Evolutionary conservation across 2,797 vertebrate genomes (phyloP), one percentile per base, ranked within the genome.

Genomic region (Gila robusta): DNA sequence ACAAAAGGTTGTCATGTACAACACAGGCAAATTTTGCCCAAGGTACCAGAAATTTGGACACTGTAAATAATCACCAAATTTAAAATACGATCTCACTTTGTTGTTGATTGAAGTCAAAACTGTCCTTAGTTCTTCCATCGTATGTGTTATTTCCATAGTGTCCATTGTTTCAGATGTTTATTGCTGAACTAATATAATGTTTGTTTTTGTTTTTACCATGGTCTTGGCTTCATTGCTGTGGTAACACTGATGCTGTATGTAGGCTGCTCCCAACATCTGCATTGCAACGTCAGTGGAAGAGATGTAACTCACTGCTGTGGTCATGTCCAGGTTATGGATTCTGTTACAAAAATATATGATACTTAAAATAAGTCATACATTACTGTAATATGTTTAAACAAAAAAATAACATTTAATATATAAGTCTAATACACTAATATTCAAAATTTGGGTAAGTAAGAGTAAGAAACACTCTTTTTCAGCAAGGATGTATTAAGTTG

Each of bases 241-340:
- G 95, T 99, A 99, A 94, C 98, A 99, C 54, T 96, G 97, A 91
- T 99, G 98, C 90, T 99, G 98, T 72, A 99, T 95, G 87, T 96
- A 98, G 23, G 97, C 97, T 1, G 98, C 97, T 0, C 98, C 98
- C 52, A 98, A 93, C 79, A 97, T 95, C 91, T 99, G 98, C 89
- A 98, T 91, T 80, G 96, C 95, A 87, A 96, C 91, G 79, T 99
- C 97, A 0, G 90, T 90, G 88, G 96, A 96, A 26, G 96, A 96
- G 87, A 99, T 94, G 93, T 98, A 98, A 87, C 95, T 96, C 89
- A 99, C 96, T 0, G 98, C 98, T 0, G 96, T 97, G 0, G 95
- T 91, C 94, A 99, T 95, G 93, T 98, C 97, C 0, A 99, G 95
- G 90, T 96, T 93, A 0, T 96, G 95, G 59, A 98, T 94, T 79